Conservation (phyloP, 64 coral and sea anemone genomes). For the Orbicella faveolata region DNA sequence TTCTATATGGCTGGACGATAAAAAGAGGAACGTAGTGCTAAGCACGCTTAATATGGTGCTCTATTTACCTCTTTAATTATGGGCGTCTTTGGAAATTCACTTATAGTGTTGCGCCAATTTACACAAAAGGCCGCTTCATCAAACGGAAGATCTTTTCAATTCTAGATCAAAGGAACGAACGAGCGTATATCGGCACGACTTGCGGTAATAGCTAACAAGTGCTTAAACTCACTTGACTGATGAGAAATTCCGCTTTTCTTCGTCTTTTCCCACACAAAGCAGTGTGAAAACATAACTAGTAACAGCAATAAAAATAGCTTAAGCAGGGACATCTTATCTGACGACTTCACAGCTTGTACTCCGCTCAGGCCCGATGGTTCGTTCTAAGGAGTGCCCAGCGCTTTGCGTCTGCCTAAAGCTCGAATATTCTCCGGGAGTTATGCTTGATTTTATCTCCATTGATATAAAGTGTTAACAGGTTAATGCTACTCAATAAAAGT, state of each 20-base stretch:
- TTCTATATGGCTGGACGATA: too few relatives aligned
- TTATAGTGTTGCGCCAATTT: too few relatives aligned
- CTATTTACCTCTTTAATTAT: too few relatives aligned
- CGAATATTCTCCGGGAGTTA: not conserved
- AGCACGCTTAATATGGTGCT: too few relatives aligned
- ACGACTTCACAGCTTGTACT: not conserved
- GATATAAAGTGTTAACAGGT: not conserved
- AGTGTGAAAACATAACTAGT: not conserved
- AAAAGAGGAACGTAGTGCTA: too few relatives aligned
- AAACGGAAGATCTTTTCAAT: too few relatives aligned
- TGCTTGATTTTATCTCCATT: constrained; percentile 6
- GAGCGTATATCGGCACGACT: too few relatives aligned
- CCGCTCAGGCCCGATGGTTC: not conserved
- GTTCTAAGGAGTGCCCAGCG: not conserved
- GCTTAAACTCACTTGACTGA: constrained; percentile 11
- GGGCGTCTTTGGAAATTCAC: too few relatives aligned
- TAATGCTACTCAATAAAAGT: not conserved
- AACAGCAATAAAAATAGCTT: not conserved
- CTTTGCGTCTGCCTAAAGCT: not conserved
- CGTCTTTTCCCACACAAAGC: constrained; percentile 32
- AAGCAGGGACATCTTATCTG: not conserved
- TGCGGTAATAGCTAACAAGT: too few relatives aligned
- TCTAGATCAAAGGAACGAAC: too few relatives aligned
- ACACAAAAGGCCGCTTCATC: too few relatives aligned
- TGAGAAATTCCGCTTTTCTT: not conserved